Percentiles rank a stretch among this genome's conserved stretches.
Conservation (phyloP, 2,113 vertebrate species). For the Brachypteracias leptosomus region DNA sequence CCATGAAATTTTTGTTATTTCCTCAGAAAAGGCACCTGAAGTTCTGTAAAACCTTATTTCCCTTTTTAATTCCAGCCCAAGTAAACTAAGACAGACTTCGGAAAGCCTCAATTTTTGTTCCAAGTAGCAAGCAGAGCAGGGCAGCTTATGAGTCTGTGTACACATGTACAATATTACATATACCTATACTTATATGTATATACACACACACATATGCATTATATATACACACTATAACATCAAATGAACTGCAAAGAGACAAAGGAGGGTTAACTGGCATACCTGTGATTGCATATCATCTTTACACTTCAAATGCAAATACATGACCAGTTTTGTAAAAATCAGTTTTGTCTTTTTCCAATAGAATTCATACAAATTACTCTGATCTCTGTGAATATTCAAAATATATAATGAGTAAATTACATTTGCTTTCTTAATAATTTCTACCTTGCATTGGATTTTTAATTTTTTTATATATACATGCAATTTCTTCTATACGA, state of each 20-base stretch:
- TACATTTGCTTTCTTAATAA: background rate
- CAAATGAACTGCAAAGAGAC: background rate
- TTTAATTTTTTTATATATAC: background rate
- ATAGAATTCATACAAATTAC: background rate
- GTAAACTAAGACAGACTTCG: background rate
- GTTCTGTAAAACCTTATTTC: background rate
- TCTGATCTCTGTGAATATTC: background rate
- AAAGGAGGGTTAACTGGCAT: background rate
- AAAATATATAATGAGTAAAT: background rate
- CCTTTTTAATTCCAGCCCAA: background rate
- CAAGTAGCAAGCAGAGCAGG: background rate
- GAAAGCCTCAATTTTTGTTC: background rate
- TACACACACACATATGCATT: fast-evolving
- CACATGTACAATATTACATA: too few species aligned
- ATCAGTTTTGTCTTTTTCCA: background rate
- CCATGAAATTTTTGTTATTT: background rate
- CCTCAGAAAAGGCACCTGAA: background rate
- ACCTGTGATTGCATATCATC: fast-evolving
- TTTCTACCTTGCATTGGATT: background rate
- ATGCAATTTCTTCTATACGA: background rate
- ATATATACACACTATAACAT: background rate
- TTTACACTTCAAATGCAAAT: background rate
- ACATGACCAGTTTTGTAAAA: background rate
- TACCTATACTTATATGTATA: too few species aligned
- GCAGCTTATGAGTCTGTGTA: background rate